Evolutionary conservation across 2,888 invertebrate genomes (phyloP), one percentile per base, ranked within the genome.

Genomic region (Oithona nana): DNA sequence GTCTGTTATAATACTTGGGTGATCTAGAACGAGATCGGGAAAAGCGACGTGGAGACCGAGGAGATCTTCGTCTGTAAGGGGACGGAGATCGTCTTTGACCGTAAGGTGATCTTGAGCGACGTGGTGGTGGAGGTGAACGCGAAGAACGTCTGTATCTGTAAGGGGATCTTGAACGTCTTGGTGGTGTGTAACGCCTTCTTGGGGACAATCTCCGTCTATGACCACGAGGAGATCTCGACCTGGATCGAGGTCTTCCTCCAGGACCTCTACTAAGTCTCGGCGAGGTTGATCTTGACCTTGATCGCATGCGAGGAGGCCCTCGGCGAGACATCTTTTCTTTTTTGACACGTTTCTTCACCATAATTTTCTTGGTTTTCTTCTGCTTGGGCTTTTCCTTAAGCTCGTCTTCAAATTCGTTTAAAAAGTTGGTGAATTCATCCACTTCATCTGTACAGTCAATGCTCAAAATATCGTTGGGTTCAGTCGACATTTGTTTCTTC

Each of bases 401-500:
- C 28, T 57, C 57, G 20, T 63, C 62, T 54, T 62, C 64, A n/a
- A 64, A 63, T 30, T 64, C 64, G 28, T 62, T 55, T 48, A 64
- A 55, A 30, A 63, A 52, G 22, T 56, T 62, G 28, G 62, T 57
- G 54, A 64, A 63, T 13, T 64, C 64, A 48, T 64, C 64, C 16
- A 61, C 64, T 29, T 56, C 64, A 1, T 52, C 56, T 1, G 57
- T 20, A n/a, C 57, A 56, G 54, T 64, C 63, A 16, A 64, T 13
- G n/a, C 57, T 63, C 3, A 64, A 39, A 28, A 63, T 63, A 24
- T 51, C 64, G 39, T 64, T 63, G 1, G 60, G 50, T 16, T 26
- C 51, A 16, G 3, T 48, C 26, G 50, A 60, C 11, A 60, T 6
- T n/a, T 28, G 29, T 31, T 49, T 3, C 26, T 28, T 28, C 20